These are phyloP conservation scores for Micronycteris hirsuta DNA, from an alignment of 2,113 vertebrate species.

Conservation along the genomic window DNA sequence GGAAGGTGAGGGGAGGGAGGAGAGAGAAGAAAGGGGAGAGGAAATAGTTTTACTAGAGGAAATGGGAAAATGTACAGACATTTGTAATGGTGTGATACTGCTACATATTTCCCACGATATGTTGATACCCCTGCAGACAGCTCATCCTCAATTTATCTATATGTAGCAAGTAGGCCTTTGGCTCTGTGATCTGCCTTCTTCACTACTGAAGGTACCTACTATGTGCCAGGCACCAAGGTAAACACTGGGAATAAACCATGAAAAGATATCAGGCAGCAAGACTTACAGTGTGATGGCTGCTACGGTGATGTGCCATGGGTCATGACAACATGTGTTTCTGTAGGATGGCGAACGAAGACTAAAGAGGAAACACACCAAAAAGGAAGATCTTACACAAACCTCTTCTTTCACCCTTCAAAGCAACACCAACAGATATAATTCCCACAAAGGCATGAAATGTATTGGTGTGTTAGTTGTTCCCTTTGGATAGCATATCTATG, in stretches of 20 bases:
- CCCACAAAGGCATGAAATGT: background rate
- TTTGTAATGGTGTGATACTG: background rate
- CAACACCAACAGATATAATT: background rate
- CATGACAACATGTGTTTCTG: accelerated
- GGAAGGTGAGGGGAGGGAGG: background rate
- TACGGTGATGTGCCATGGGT: background rate
- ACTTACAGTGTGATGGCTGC: background rate
- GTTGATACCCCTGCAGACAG: background rate
- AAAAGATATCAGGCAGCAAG: background rate
- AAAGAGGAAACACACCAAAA: accelerated
- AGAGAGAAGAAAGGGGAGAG: background rate
- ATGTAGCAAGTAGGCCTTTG: background rate
- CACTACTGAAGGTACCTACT: background rate
- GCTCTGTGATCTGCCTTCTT: background rate
- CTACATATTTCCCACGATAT: background rate
- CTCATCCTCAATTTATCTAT: background rate
- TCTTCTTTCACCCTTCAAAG: background rate
- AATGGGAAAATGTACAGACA: background rate
- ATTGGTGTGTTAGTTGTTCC: too few species aligned
- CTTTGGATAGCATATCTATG: too few species aligned
- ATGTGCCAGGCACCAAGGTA: background rate
- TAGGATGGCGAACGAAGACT: background rate
- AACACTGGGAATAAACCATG: background rate
- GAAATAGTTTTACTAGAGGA: background rate
- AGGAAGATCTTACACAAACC: background rate